Evolutionary conservation across 2,113 vertebrate genomes (phyloP), one percentile per base, ranked within the genome.

Genomic region (Ptilorrhoa leucosticta): DNA sequence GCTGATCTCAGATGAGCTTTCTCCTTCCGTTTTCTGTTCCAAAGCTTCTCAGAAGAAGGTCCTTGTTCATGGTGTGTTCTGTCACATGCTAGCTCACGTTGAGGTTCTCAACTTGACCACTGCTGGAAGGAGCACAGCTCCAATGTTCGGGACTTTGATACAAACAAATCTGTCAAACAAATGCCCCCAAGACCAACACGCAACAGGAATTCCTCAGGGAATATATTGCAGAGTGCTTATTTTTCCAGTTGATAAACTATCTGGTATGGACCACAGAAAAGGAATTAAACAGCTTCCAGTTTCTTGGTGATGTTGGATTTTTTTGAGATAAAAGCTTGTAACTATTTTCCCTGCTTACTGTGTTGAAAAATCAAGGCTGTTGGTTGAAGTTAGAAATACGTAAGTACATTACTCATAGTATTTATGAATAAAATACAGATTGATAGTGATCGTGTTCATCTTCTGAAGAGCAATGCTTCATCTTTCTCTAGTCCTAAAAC

Each of bases 171-270:
- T 92, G n/a, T 45, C 70, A 42, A n/a, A 22, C 16, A 37, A 35
- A 24, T 16, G 5, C 6, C 5, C 18, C 7, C 11, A 2, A 4
- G 28, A 20, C 53, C n/a, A 56, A 12, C 13, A 2, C 0, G 1
- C 23, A 42, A 5, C 31, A 30, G 8, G 31, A 48, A 8, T 37
- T 35, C 40, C 45, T 35, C 0, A 2, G 31, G 47, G 40, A 83
- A 28, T 24, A 2, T 13, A 13, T 19, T 48, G 58, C 76, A 61
- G 37, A 35, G 31, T 5, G 0, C 16, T 73, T 35, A 3, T 51
- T 87, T 60, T 69, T n/a, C 21, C 26, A 22, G 16, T 28, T 26
- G 42, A 13, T 40, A 21, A 68, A 28, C 56, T 40, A 3, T 56
- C 31, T 63, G 6, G 1, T 54, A 0, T 27, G 44, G 65, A 22